Evolutionary conservation across 2,113 vertebrate species (phyloP), one percentile per base, ranked within the genome.

Genomic region (Caranx melampygus): DNA sequence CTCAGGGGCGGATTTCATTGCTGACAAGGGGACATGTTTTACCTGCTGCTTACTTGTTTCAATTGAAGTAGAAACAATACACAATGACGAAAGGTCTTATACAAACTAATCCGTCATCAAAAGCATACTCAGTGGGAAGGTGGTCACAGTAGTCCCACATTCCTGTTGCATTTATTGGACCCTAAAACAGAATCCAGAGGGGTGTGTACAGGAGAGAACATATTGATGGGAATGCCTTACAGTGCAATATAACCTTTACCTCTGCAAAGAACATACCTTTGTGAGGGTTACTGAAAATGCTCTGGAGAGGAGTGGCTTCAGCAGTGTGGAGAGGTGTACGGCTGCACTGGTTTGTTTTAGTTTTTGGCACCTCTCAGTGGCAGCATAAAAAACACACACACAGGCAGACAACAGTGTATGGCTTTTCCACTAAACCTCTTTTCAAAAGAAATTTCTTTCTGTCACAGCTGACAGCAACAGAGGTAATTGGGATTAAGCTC

Each of bases 341-440:
- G 52, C 14, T 45, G 11, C 2, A 1, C 12, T 6, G 11, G 26
- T 26, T 26, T 26, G 20, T 49, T 26, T 55, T 58, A 55, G 11
- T 49, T 59, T 71, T 68, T 84, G 62, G 66, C 78, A 57, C 63
- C 70, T 15, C 63, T 55, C 4, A 31, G 65, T 76, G 81, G 75
- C 31, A 8, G 15, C 16, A 72, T 26, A 7, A 35, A 20, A 64
- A 20, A 51, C 45, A 49, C 44, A 47, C 42, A 59, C 34, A 10
- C 14, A 4, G 3, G 7, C 20, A 54, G 49, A 18, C 2, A 15
- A 12, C 37, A 31, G 8, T 10, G 21, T 9, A 1, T 73, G 51
- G 15, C 7, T 37, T 59, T 47, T 31, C 18, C 3, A 9, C 49
- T 6, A 10, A 11, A 55, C 7, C 18, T n/a, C 2, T 45, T 59